Percentiles rank a stretch among this genome's conserved stretches.
Evolutionary conservation across 2,113 vertebrate genomes (phyloP).

Genomic region (Chelonoidis abingdonii): DNA sequence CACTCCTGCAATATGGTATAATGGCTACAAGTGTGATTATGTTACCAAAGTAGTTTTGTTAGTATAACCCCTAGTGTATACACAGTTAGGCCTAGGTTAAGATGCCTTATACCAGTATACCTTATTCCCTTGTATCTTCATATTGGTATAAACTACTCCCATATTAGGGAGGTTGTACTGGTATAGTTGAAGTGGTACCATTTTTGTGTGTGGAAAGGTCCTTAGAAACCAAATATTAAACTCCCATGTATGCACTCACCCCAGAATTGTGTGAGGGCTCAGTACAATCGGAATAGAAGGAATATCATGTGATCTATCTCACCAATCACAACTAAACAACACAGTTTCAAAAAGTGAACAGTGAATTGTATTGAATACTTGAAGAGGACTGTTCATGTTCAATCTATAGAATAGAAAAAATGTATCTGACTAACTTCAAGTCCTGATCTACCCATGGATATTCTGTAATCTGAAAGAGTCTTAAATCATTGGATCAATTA

Average conservation of each 20-base stretch:
- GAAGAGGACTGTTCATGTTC: not conserved
- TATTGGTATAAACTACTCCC: not conserved
- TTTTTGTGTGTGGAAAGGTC: not conserved
- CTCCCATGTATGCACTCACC: not conserved
- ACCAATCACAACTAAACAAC: not conserved
- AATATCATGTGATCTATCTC: not conserved
- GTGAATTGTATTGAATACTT: not conserved
- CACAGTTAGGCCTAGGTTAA: not conserved
- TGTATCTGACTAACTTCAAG: rapidly evolving
- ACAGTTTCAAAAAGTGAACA: not conserved
- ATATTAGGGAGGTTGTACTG: not conserved
- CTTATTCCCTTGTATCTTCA: not conserved
- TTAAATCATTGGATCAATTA: not conserved
- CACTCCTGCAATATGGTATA: too few relatives aligned
- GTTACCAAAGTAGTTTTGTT: not conserved
- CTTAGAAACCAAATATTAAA: not conserved
- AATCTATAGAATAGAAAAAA: rapidly evolving
- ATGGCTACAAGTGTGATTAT: not conserved
- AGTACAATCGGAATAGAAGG: not conserved
- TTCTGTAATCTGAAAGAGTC: not conserved
- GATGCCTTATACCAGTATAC: not conserved
- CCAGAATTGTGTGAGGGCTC: not conserved
- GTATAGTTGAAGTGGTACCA: not conserved
- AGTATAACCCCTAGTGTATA: not conserved
- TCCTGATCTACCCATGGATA: not conserved